Evolutionary conservation across 2,797 vertebrate species (phyloP), one percentile per base, ranked within the genome.

Genomic region (Hapalemur alaotrensis): DNA sequence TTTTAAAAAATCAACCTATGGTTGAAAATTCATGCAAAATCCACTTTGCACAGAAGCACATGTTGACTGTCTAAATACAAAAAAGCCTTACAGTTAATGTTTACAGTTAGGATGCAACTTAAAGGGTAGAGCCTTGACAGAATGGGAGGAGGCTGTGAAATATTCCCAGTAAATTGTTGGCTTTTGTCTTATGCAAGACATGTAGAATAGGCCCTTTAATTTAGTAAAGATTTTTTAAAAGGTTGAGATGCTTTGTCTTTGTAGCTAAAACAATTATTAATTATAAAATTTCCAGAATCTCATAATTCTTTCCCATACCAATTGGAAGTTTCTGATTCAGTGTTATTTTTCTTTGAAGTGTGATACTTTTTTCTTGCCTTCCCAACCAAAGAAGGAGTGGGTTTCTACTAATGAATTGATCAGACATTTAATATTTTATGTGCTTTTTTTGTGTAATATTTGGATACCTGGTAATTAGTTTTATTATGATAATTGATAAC

Each of bases 121-220:
- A 96, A 98, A 96, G 98, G 97, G 57, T 70, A 98, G 96, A 95
- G 96, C 96, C 97, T 97, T 98, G 97, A 98, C 8, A 88, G 98
- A 98, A 98, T 98, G 97, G 97, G 98, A 98, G 98, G 98, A 78
- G 98, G 98, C 98, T 98, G 98, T 98, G 99, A 98, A 98, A 98
- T 99, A 99, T 99, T 99, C 99, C 98, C 98, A 99, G 98, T 98
- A 98, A 98, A 98, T 98, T 97, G 98, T 99, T 93, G 99, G 99
- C 99, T 99, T 99, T 99, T 98, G 99, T 99, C 99, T 99, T 97
- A 98, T 99, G 98, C 99, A 99, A 99, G 98, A 99, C 99, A 98
- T 99, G 98, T 98, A 98, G 98, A 98, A 97, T 98, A 98, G 97
- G 98, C 98, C 98, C 98, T 99, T 98, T 98, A 98, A 97, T 98